Conservation (phyloP, 2,888 invertebrate species). For the Netelia melanura region DNA sequence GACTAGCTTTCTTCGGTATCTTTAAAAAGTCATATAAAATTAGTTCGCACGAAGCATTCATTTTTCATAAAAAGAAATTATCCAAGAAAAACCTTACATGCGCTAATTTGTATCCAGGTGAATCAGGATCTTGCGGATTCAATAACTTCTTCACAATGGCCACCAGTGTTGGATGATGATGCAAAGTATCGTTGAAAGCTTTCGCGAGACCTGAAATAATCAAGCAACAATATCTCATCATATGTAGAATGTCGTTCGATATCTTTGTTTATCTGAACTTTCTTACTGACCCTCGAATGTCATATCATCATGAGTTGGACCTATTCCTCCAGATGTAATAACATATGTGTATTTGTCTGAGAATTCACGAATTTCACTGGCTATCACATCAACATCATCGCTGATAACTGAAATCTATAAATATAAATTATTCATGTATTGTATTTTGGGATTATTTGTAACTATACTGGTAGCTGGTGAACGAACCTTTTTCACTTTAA, state of each 20-base stretch:
- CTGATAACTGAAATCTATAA: constrained; percentile 89
- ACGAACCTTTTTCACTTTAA: constrained; percentile 87
- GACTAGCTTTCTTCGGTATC: constrained; percentile 85
- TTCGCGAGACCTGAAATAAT: constrained; percentile 85
- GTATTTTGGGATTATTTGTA: neutral
- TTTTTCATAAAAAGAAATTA: constrained; percentile 4
- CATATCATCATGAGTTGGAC: constrained; percentile 92
- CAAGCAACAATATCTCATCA: neutral
- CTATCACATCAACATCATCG: constrained; percentile 88
- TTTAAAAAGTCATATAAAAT: constrained; percentile 71
- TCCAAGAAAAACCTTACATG: constrained; percentile 73
- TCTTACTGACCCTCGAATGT: constrained; percentile 88
- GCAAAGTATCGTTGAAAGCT: constrained; percentile 85
- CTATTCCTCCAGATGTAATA: constrained; percentile 91
- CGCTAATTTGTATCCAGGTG: constrained; percentile 85
- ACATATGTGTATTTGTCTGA: constrained; percentile 88
- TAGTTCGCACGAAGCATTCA: constrained; percentile 5
- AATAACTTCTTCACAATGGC: constrained; percentile 85
- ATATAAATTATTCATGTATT: constrained; percentile 25
- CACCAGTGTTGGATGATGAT: constrained; percentile 84
- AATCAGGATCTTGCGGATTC: constrained; percentile 81
- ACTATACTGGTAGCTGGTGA: neutral
- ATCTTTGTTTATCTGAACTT: constrained; percentile 20
- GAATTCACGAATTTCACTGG: constrained; percentile 88
- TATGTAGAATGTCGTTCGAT: constrained; percentile 16